Conservation (phyloP, 2,888 invertebrate species). For the Dasysyrphus albostriatus region DNA sequence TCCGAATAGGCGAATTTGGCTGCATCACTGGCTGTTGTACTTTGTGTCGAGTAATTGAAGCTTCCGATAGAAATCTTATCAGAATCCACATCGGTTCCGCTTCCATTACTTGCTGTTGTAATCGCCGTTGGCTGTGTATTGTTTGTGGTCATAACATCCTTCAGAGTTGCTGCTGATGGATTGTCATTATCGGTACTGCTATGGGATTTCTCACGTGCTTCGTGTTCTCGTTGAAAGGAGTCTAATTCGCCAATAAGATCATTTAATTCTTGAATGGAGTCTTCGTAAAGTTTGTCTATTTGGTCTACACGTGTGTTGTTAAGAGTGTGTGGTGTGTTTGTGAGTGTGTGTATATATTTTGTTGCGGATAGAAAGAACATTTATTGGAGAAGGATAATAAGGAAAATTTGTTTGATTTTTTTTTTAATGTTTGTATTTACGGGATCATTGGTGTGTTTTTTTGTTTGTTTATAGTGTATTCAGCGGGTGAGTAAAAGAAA, state of each 20-base stretch:
- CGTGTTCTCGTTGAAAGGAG: conserved; percentile 84
- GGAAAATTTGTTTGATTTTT: conserved; percentile 12
- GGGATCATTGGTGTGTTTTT: conserved; percentile 73
- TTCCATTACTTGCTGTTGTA: conserved; percentile 56
- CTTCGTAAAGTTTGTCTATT: conserved; percentile 84
- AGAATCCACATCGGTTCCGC: conserved; percentile 73
- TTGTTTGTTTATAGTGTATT: conserved; percentile 76
- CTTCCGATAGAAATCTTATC: conserved; percentile 77
- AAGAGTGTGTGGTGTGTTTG: conserved; percentile 23
- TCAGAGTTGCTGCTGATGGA: conserved; percentile 59
- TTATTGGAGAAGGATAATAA: conserved; percentile 45
- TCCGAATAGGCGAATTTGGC: conserved; percentile 79
- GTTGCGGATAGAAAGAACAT: conserved; percentile 34
- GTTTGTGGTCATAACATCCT: conserved; percentile 54
- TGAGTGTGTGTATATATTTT: conserved; percentile 33
- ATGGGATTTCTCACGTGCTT: conserved; percentile 80
- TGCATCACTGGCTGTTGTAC: conserved; percentile 75
- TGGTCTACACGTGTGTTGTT: conserved; percentile 73
- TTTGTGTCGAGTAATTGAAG: conserved; percentile 79
- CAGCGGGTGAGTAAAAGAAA: conserved; percentile 70
- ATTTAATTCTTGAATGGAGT: conserved; percentile 84
- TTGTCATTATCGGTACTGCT: conserved; percentile 75
- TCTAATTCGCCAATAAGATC: conserved; percentile 85
- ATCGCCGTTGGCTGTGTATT: conserved; percentile 43
- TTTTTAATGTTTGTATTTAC: conserved; percentile 35